Conservation (phyloP, 2,888 invertebrate species). For the Pyrochroa serraticornis region DNA sequence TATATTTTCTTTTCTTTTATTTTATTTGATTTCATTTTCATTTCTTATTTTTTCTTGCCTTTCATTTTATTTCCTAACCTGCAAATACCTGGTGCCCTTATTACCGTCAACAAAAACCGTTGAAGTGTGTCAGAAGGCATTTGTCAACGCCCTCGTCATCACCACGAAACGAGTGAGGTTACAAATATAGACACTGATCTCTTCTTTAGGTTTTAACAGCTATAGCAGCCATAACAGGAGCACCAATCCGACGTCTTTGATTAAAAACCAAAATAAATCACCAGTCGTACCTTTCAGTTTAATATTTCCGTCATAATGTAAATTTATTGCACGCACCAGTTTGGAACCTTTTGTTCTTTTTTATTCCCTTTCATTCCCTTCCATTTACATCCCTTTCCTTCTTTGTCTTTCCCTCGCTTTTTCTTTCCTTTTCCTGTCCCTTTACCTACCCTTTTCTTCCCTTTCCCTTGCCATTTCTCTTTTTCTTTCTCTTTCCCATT, state of each 20-base stretch:
- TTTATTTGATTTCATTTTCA: too few species aligned
- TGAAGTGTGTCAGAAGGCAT: constrained; percentile 63
- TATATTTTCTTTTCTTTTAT: too few species aligned
- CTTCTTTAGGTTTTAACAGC: constrained; percentile 56
- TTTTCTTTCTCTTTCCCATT: too few species aligned
- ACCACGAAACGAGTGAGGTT: constrained; percentile 62
- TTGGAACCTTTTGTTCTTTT: too few species aligned
- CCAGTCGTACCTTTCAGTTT: constrained; percentile 33
- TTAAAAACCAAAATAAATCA: constrained; percentile 26
- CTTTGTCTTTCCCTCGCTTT: too few species aligned
- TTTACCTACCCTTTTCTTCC: too few species aligned
- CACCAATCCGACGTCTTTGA: constrained; percentile 15
- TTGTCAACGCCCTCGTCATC: constrained; percentile 62
- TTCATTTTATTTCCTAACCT: too few species aligned
- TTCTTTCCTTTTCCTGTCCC: too few species aligned
- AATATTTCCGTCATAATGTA: constrained; percentile 31
- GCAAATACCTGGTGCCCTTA: constrained; percentile 61
- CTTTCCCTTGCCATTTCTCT: too few species aligned
- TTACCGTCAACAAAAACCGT: constrained; percentile 50
- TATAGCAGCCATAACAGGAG: constrained; percentile 54
- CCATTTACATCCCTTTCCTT: too few species aligned
- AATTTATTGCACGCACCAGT: constrained; percentile 28
- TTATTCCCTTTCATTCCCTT: too few species aligned
- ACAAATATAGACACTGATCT: constrained; percentile 60
- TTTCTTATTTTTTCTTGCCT: too few species aligned